These are phyloP conservation scores for Sturnira hondurensis DNA, from an alignment of 2,113 vertebrate species.

Conservation along the genomic window DNA sequence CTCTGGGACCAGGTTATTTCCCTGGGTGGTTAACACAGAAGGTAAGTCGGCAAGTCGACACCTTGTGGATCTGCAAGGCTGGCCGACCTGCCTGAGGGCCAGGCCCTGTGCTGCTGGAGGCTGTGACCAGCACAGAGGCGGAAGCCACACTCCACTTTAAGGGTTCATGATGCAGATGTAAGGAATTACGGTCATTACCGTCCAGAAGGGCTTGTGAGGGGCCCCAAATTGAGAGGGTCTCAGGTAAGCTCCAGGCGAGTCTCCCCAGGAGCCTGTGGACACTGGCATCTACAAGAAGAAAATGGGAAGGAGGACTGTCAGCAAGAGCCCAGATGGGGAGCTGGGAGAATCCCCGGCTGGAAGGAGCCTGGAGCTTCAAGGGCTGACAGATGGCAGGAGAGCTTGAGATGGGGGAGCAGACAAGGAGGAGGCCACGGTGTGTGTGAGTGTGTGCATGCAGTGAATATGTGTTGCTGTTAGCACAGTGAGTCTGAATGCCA, in stretches of 20 bases:
- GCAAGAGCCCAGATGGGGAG: background rate
- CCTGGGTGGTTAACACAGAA: background rate
- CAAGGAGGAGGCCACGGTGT: background rate
- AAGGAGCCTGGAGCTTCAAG: rapidly evolving
- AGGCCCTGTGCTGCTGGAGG: background rate
- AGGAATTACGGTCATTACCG: background rate
- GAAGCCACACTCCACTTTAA: rapidly evolving
- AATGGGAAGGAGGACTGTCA: background rate
- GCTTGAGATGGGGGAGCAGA: background rate
- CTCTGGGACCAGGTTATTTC: too few relatives aligned
- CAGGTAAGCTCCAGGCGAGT: rapidly evolving
- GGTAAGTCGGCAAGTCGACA: background rate
- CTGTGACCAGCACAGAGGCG: rapidly evolving
- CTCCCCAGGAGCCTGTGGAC: background rate
- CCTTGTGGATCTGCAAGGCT: too few relatives aligned
- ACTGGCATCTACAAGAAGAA: background rate
- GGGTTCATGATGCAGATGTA: rapidly evolving
- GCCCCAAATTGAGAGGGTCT: background rate
- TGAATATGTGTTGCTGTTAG: background rate
- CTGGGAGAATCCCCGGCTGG: background rate
- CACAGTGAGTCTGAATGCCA: background rate
- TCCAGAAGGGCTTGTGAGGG: background rate
- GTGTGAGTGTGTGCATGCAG: background rate
- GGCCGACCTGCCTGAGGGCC: background rate
- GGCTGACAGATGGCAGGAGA: background rate